phyloP scores from a whole-genome alignment of 2,797 vertebrate genomes.

The Ciconia nigra region DNA sequence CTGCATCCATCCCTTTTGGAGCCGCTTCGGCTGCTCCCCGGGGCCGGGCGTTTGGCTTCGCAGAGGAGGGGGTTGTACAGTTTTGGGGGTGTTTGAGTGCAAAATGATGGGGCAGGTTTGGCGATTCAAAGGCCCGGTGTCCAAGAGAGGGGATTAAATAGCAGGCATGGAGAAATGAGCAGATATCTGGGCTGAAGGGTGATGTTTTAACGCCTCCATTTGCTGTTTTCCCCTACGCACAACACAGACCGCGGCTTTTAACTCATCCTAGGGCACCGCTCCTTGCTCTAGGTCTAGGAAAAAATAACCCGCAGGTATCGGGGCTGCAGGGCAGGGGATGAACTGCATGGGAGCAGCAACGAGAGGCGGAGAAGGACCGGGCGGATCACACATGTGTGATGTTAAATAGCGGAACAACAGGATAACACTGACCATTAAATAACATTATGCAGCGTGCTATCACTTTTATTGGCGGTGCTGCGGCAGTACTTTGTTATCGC shows the following conservation, averaged over 20 bases:
- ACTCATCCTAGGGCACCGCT: rapidly evolving
- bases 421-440: neutral
- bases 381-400: rapidly evolving
- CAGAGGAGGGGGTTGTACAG: rapidly evolving
- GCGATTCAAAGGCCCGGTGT: neutral
- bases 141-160: neutral
- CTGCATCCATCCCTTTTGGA: neutral
- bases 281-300: neutral
- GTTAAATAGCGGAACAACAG: neutral
- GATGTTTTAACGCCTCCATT: neutral
- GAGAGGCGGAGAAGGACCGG: neutral
- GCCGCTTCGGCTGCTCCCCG: neutral
- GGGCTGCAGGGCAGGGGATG: neutral
- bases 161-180: rapidly evolving
- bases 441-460: neutral
- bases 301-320: neutral
- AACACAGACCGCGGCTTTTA: rapidly evolving
- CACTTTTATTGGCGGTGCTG: rapidly evolving
- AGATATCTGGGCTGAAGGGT: neutral
- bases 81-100: neutral
- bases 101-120: neutral
- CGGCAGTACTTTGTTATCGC: neutral
- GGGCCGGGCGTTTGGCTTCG: neutral
- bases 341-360: neutral
- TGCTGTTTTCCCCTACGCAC: neutral